Evolutionary conservation across 2,113 vertebrate species (phyloP).

Genomic region (Tragelaphus buxtoni): DNA sequence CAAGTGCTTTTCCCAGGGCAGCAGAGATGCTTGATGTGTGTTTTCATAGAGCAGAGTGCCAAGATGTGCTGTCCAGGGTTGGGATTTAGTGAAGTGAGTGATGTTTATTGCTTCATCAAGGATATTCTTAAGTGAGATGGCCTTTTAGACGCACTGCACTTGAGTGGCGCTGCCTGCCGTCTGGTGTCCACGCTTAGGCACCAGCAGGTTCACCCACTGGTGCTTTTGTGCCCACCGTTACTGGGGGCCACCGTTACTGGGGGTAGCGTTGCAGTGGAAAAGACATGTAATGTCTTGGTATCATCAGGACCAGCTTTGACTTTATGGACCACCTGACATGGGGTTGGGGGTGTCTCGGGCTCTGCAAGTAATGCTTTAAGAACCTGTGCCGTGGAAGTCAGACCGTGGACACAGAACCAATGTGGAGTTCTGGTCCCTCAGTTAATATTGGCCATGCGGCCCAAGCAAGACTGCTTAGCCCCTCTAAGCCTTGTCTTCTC

Average conservation of each 20-base stretch:
- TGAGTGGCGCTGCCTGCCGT: neutral
- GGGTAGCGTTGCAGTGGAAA: neutral
- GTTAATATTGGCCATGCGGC: accelerated
- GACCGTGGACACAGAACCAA: neutral
- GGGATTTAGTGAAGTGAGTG: neutral
- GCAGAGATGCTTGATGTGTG: neutral
- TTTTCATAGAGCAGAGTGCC: neutral
- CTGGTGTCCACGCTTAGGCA: accelerated
- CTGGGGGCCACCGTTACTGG: accelerated
- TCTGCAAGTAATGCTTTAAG: neutral
- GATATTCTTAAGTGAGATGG: neutral
- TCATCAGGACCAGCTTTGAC: neutral
- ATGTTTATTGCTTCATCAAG: neutral
- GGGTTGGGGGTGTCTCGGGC: accelerated
- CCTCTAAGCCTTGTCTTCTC: neutral
- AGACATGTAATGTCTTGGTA: accelerated
- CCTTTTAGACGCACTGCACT: neutral
- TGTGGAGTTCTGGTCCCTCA: neutral
- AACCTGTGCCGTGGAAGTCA: neutral
- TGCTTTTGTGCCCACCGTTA: neutral
- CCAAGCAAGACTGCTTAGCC: neutral
- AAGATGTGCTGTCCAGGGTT: neutral
- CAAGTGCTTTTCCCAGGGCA: neutral
- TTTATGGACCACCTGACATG: neutral
- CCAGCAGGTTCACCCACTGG: neutral